phyloP scores from a whole-genome alignment of 2,888 invertebrate genomes.

The Polydrusus pterygomalis region DNA sequence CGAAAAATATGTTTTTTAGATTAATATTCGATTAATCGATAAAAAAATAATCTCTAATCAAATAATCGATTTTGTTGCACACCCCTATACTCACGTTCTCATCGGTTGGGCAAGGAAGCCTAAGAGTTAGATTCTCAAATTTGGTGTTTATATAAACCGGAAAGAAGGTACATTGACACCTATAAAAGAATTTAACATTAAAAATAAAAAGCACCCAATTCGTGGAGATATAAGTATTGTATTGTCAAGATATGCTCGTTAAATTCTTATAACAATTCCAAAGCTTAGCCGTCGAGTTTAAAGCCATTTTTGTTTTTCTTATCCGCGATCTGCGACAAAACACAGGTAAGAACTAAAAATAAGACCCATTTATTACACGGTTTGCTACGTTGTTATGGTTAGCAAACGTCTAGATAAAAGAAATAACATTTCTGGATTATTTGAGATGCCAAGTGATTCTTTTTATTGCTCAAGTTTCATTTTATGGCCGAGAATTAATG shows the following conservation, averaged over 20 bases:
- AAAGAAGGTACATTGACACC: slow-evolving; percentile 18
- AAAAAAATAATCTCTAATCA: too few species aligned
- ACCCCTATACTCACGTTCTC: too few species aligned
- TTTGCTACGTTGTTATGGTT: slow-evolving; percentile 12
- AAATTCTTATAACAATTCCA: slow-evolving; percentile 2
- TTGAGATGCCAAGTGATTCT: background rate
- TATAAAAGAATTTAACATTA: background rate
- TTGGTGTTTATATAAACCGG: too few species aligned
- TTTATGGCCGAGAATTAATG: background rate
- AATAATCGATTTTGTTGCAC: too few species aligned
- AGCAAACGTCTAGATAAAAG: slow-evolving; percentile 13
- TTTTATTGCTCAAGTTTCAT: slow-evolving; percentile 17
- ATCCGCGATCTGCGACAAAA: slow-evolving; percentile 17
- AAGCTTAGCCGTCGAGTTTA: slow-evolving; percentile 8
- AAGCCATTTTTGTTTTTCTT: slow-evolving; percentile 16
- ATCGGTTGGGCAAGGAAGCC: too few species aligned
- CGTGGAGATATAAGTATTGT: slow-evolving; percentile 14
- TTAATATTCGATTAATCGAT: too few species aligned
- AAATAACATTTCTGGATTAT: slow-evolving; percentile 13
- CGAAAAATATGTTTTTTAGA: too few species aligned
- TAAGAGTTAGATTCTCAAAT: too few species aligned
- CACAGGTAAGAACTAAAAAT: slow-evolving; percentile 28
- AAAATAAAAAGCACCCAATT: slow-evolving; percentile 5
- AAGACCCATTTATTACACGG: slow-evolving; percentile 1
- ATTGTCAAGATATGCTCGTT: slow-evolving; percentile 9